Base-by-base conservation (phyloP, 2,113 vertebrate genomes). In the Phrynosoma blainvillii region DNA sequence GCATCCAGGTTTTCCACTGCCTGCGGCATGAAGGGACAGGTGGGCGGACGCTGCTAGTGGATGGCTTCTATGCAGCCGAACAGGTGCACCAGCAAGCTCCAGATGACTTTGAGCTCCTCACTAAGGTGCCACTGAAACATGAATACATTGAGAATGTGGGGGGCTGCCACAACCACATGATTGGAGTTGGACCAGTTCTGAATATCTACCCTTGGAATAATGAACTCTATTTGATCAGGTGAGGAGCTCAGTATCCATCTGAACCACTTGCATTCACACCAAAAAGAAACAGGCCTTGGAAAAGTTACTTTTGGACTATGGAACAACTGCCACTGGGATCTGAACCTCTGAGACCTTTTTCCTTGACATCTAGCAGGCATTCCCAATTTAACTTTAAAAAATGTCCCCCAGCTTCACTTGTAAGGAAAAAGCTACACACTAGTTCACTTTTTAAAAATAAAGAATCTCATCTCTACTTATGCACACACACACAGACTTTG, bases 1-100 rank as follows among this genome's bases (percentile, higher is more conserved):
- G 98, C 83, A 98, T 99, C 91, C 98, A 99, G 74, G 97, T 99
- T 59, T 99, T 99, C 86, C 98, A 99, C 92, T 99, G 98, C 91
- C 97, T 99, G 78, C 98, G 97, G 76, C 98, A 99, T 2, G 98
- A 98, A 82, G 99, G 98, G 27, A 98, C 98, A 0, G 98, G 98
- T 0, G 99, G 99, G 36, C 95, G 96, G 86, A 99, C 98, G 0
- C 94, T 99, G 54, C 96, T 99, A 14, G 98, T 98, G 86, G 98
- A 99, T 0, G 98, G 98, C 6, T 99, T 99, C 96, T 93, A 98
- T 0, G 97, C 98, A 0, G 98, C 98, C 1, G 96, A 98, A 90
- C 95, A 94, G 82, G 85, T 99, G n/a, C 97, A 96, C 5, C 93
- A 87, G 85, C 91, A 59, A 40, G 96, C 97, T 0, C 97, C 97